phyloP scores from a whole-genome alignment of 2,797 vertebrate species.

The Hydrolagus colliei region DNA sequence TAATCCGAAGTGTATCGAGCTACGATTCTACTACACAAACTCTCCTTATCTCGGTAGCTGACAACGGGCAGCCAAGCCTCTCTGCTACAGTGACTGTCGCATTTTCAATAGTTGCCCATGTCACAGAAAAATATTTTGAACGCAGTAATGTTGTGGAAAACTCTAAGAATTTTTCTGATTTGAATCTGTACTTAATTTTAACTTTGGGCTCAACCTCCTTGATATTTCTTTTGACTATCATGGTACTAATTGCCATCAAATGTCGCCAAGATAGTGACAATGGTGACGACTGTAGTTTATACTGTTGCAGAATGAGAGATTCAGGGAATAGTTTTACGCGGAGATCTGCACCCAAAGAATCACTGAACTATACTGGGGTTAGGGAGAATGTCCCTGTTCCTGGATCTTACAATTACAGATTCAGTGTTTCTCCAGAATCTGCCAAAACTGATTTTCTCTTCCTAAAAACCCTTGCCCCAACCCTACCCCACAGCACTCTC shows the following conservation, averaged over 20 bases:
- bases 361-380: neutral
- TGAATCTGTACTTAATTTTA: conserved; percentile 49
- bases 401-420: conserved; percentile 19
- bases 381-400: neutral
- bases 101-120: conserved; percentile 46
- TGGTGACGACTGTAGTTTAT: too few relatives aligned
- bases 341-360: neutral
- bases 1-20: conserved; percentile 15
- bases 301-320: neutral
- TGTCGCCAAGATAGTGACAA: conserved; percentile 44
- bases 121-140: conserved; percentile 42
- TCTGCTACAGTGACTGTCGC: conserved; percentile 50
- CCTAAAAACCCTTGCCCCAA: neutral
- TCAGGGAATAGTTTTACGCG: neutral
- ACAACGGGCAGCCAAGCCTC: conserved; percentile 54
- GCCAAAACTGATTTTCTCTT: conserved; percentile 50
- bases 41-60: conserved; percentile 41
- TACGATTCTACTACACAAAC: conserved; percentile 31
- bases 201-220: conserved; percentile 45
- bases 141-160: conserved; percentile 42
- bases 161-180: conserved; percentile 41
- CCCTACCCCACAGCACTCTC: neutral
- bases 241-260: conserved; percentile 48
- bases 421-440: conserved; percentile 52
- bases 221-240: conserved; percentile 50